Conservation (phyloP, 2,113 vertebrate species). For the Mirounga angustirostris region DNA sequence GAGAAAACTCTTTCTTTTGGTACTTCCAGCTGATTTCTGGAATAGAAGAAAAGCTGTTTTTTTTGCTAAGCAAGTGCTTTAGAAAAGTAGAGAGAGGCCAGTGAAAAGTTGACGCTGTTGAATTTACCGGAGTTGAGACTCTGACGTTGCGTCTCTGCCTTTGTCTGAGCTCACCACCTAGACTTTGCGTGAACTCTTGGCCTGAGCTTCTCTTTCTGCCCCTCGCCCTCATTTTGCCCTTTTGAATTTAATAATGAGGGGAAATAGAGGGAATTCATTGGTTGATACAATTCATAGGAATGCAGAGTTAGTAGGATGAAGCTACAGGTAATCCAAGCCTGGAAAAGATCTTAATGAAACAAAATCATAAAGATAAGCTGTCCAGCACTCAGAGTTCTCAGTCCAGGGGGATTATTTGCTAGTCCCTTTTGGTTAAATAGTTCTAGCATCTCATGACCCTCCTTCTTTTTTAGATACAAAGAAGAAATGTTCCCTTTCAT, state of each 20-base stretch:
- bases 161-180: not conserved
- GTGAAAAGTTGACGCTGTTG: not conserved
- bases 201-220: not conserved
- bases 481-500: not conserved
- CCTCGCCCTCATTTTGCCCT: not conserved
- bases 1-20: not conserved
- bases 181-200: not conserved
- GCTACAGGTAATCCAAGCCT: not conserved
- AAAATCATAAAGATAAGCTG: not conserved
- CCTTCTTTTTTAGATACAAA: not conserved
- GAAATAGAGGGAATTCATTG: not conserved
- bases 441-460: not conserved
- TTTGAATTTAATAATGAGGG: not conserved
- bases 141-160: accelerated
- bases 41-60: not conserved
- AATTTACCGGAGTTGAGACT: no score
- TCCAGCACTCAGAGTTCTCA: not conserved
- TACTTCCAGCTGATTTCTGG: not conserved
- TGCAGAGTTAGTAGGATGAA: not conserved
- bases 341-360: not conserved
- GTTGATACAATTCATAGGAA: not conserved
- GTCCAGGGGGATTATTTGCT: not conserved
- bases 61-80: not conserved
- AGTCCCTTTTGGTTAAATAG: not conserved
- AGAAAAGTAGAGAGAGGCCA: not conserved